Evolutionary conservation across 2,113 vertebrate genomes (phyloP).

Genomic region (Tichodroma muraria): DNA sequence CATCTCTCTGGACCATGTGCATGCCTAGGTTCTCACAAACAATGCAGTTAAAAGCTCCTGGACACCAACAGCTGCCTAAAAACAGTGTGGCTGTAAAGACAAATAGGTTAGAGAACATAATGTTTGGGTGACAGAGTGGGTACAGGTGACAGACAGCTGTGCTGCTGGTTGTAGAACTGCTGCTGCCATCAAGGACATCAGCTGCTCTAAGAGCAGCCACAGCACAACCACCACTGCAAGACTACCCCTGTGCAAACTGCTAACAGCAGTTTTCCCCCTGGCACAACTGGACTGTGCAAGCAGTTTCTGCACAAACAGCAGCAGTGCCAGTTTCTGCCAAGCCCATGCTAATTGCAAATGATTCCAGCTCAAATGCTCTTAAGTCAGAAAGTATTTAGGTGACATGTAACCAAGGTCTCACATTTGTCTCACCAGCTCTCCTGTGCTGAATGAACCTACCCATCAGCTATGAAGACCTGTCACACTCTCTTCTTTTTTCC

Average conservation of each 20-base stretch:
- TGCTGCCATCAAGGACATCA: not conserved
- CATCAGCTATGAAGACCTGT: not conserved
- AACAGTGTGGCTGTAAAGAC: not conserved
- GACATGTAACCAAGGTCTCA: not conserved
- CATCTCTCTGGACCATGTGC: not conserved
- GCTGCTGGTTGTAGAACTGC: not conserved
- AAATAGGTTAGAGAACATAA: not conserved
- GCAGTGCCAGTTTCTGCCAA: constrained; percentile 46
- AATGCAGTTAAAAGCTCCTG: not conserved
- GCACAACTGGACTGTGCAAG: not conserved
- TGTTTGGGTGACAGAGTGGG: not conserved
- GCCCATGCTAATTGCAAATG: constrained; percentile 12
- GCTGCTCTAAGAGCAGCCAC: not conserved
- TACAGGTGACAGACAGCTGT: not conserved
- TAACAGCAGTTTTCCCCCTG: not conserved
- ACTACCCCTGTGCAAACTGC: not conserved
- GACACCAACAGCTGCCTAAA: not conserved
- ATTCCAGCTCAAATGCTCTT: not conserved
- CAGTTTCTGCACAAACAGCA: constrained; percentile 7
- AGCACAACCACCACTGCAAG: not conserved
- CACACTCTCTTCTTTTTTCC: not conserved
- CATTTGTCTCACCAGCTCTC: not conserved
- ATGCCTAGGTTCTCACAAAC: not conserved
- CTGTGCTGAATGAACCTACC: not conserved
- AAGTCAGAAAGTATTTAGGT: not conserved